Evolutionary conservation across 2,888 invertebrate genomes (phyloP), one percentile per base, ranked within the genome.

Genomic region (Stictocephala bisonia): DNA sequence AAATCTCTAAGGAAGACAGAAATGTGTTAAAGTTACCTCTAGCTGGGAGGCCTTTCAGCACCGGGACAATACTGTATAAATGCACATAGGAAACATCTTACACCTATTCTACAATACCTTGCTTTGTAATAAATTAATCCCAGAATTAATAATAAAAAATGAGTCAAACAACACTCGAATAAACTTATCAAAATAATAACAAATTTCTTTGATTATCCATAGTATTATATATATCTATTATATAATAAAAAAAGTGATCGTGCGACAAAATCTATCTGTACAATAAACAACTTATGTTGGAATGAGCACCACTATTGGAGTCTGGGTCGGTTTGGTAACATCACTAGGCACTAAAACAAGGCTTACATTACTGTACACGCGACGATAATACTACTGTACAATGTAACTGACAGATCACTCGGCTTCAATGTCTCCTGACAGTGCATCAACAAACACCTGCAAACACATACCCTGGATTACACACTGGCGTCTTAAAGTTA

Each of bases 391-490:
- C 26, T 44, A 67, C 67, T 67, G 67, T 15, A 29, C 48, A 48
- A 48, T 27, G 51, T 24, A n/a, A n/a, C n/a, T n/a, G n/a, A n/a
- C n/a, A n/a, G n/a, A n/a, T n/a, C n/a, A n/a, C 22, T 15, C 24
- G 22, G 80, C 78, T 73, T 83, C 83, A n/a, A n/a, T n/a, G n/a
- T n/a, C n/a, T 24, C 80, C 82, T 40, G 82, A 74, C 48, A 77
- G 81, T 20, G 82, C 83, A 78, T 84, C 84, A 77, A 83, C 81
- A 80, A 84, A 84, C 79, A 83, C 84, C 84, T 85, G 73, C 35
- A 73, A n/a, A 76, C 40, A 77, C 72, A 75, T 24, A 27, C 18
- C 4, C 13, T 11, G 40, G 26, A 60, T 72, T 73, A 27, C n/a
- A 31, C 26, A 56, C 18, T 56, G 13, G 13, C 27, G 13, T 18